Percentiles rank a stretch among this genome's conserved stretches.
phyloP scores from a whole-genome alignment of 2,888 invertebrate genomes.

The Pammene fasciana region DNA sequence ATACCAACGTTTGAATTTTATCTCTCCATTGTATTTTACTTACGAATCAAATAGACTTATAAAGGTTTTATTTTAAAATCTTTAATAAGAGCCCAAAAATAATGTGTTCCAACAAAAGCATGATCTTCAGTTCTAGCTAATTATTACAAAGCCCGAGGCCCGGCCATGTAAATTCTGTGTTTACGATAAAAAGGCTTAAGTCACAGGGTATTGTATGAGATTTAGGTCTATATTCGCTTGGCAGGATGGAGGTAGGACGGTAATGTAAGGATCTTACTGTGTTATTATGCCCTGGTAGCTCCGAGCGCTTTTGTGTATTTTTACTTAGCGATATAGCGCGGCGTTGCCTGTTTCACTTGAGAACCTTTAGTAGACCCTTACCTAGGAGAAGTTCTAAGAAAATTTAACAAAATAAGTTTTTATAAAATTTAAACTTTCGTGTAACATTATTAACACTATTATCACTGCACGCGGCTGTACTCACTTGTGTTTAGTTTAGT shows the following conservation, averaged over 20 bases:
- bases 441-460: too few relatives aligned
- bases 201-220: neutral
- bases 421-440: too few relatives aligned
- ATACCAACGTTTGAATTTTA: neutral
- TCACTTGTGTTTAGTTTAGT: too few relatives aligned
- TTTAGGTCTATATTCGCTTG: neutral
- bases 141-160: constrained; percentile 30
- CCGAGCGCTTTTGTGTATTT: constrained; percentile 18
- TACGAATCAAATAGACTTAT: neutral
- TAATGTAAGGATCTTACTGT: constrained; percentile 32
- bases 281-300: constrained; percentile 32
- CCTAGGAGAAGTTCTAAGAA: too few relatives aligned
- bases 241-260: neutral
- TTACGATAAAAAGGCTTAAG: constrained; percentile 1
- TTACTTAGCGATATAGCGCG: constrained; percentile 16
- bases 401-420: too few relatives aligned
- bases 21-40: neutral
- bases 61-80: neutral
- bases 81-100: constrained; percentile 13
- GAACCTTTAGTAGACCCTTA: too few relatives aligned
- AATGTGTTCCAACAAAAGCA: constrained; percentile 26
- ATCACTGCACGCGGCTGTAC: too few relatives aligned
- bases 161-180: constrained; percentile 5
- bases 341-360: neutral
- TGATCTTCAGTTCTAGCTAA: constrained; percentile 32